Base-by-base conservation (phyloP, 2,113 vertebrate species). In the Euleptes europaea region DNA sequence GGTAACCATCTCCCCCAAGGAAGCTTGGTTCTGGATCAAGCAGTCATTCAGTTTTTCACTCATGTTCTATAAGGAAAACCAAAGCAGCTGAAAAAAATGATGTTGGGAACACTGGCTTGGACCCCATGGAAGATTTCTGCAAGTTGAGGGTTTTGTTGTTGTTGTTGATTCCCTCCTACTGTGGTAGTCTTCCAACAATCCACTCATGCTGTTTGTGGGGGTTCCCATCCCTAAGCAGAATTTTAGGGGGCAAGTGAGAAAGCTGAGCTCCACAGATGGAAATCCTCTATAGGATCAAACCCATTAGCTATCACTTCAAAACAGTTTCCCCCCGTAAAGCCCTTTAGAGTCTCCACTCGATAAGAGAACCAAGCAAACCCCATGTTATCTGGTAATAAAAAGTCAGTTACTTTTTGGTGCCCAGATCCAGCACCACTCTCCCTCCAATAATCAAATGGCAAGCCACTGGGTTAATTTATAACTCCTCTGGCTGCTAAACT, bases 31-130 rank as follows among this genome's bases (percentile, higher is more conserved):
- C 91, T 96, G 96, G 84, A 95, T 95, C 95, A 96, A 92, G 88
- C 96, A 96, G 89, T 97, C 96, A 92, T 97, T 97, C 94, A 95
- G 93, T 92, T 95, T 96, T 91, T 97, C 97, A 93, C 96, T 97
- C 97, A 97, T 97, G 96, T 95, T 95, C 96, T 97, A 91, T 90
- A 95, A 93, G 75, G 70, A 69, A 95, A 87, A 94, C 67, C 91
- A 86, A 86, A 69, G 84, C 1, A 40, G 31, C 78, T 75, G 89
- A 91, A 63, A 90, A 77, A 85, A 96, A 88, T 1, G 1, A 57
- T 7, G 0, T 7, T 70, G 92, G 90, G 91, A 90, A 65, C 2
- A 87, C 28, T 81, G 12, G 11, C 15, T 69, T 88, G 26, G 60
- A 63, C 28, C 60, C 60, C 26, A 63, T 63, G 60, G 26, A 63